Percentiles rank a stretch among this genome's conserved stretches.
Conservation (phyloP, 1,140 invertebrate species). For the Drosophila repletoides region DNA sequence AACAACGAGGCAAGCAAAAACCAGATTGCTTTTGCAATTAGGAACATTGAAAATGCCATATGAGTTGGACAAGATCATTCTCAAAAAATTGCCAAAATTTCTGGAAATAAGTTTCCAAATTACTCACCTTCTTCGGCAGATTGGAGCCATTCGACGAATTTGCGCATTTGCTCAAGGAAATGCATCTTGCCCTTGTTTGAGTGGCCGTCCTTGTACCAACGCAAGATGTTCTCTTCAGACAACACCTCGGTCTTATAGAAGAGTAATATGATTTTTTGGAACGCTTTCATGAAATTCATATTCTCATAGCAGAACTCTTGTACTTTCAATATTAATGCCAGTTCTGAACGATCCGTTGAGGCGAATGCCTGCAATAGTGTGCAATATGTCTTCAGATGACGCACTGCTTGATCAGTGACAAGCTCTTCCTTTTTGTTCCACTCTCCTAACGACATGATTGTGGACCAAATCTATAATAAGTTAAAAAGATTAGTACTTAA, state of each 20-base stretch:
- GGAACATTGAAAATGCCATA: slow-evolving; percentile 60
- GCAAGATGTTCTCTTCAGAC: slow-evolving; percentile 95
- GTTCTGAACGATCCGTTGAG: slow-evolving; percentile 91
- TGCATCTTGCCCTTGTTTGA: slow-evolving; percentile 97
- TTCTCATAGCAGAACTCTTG: slow-evolving; percentile 99
- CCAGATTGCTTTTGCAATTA: slow-evolving; percentile 67
- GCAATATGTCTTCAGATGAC: slow-evolving; percentile 93
- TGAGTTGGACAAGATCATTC: slow-evolving; percentile 18
- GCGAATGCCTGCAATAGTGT: slow-evolving; percentile 93
- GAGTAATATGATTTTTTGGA: slow-evolving; percentile 97
- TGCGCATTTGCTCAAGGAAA: slow-evolving; percentile 98
- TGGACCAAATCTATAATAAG: slow-evolving; percentile 91
- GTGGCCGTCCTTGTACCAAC: slow-evolving; percentile 96
- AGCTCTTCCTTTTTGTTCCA: slow-evolving; percentile 99
- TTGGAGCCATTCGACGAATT: slow-evolving; percentile 98
- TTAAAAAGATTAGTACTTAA: background rate
- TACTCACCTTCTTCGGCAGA: slow-evolving; percentile 94
- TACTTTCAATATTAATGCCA: slow-evolving; percentile 93
- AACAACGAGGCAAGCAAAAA: slow-evolving; percentile 80
- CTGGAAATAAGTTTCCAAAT: background rate
- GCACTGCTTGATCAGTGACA: slow-evolving; percentile 95
- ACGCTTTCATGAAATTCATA: slow-evolving; percentile 99
- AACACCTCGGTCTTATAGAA: slow-evolving; percentile 97
- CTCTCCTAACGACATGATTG: slow-evolving; percentile 96
- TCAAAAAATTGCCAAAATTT: slow-evolving; percentile 38